Percentiles rank a stretch among this genome's conserved stretches.
Conservation (phyloP, 2,797 vertebrate genomes). For the Argentina silus region DNA sequence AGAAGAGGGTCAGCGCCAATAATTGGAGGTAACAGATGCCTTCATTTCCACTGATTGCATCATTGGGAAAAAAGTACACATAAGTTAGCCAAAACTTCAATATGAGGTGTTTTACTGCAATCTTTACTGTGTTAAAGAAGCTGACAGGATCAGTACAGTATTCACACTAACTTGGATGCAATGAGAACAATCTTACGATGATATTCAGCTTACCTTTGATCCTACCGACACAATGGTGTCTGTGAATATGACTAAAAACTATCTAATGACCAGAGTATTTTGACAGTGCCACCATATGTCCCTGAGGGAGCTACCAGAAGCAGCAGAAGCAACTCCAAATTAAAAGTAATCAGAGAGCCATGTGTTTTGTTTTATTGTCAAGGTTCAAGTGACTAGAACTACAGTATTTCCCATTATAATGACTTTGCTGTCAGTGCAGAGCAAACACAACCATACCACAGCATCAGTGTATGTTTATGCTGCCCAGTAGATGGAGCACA, state of each 20-base stretch:
- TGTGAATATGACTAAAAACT: too few relatives aligned
- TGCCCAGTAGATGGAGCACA: conserved; percentile 36
- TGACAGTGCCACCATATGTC: background rate
- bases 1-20: conserved; percentile 60
- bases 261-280: too few relatives aligned
- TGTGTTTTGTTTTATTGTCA: background rate
- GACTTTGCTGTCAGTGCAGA: background rate
- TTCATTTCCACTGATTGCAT: conserved; percentile 59
- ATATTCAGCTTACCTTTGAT: too few relatives aligned
- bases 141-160: too few relatives aligned
- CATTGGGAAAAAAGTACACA: conserved; percentile 55
- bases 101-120: conserved; percentile 29
- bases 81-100: conserved; percentile 32
- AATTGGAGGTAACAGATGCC: conserved; percentile 72
- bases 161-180: too few relatives aligned
- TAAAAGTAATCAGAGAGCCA: background rate
- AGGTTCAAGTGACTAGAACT: background rate
- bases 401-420: background rate
- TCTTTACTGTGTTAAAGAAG: too few relatives aligned
- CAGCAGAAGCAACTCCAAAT: background rate
- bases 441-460: background rate
- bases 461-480: conserved; percentile 16
- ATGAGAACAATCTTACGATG: too few relatives aligned
- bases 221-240: too few relatives aligned
- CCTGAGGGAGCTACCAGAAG: background rate